phyloP scores from a whole-genome alignment of 2,113 vertebrate species.

The Cyprinodon tularosa region DNA sequence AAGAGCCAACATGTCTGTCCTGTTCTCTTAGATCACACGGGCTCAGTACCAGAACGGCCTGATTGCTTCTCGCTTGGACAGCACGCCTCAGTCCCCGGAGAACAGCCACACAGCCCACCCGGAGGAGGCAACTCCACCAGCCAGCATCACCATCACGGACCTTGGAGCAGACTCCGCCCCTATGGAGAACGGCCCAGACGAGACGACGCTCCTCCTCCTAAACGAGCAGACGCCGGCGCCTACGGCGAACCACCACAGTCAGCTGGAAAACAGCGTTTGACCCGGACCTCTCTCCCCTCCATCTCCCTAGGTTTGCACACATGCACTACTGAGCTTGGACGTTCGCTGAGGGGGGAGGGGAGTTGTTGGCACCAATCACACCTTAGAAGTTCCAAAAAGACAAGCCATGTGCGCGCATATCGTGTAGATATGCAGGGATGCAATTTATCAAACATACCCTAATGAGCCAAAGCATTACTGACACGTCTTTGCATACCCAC shows the following conservation, averaged over 20 bases:
- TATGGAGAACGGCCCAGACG: constrained; percentile 75
- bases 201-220: constrained; percentile 90
- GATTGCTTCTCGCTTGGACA: constrained; percentile 89
- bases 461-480: constrained; percentile 12
- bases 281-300: neutral
- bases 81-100: constrained; percentile 88
- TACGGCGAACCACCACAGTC: constrained; percentile 78
- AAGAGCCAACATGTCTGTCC: neutral
- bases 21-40: constrained; percentile 84
- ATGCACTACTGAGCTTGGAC: constrained; percentile 30
- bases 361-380: neutral
- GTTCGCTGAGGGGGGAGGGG: constrained; percentile 29
- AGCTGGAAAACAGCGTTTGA: constrained; percentile 74
- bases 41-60: constrained; percentile 95
- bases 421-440: constrained; percentile 52
- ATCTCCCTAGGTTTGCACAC: constrained; percentile 20
- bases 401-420: constrained; percentile 33
- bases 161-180: constrained; percentile 36
- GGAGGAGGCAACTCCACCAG: constrained; percentile 48
- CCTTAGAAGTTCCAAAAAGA: constrained; percentile 37
- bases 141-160: constrained; percentile 31
- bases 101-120: constrained; percentile 58
- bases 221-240: constrained; percentile 87
- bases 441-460: neutral
- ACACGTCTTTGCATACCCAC: no score